Base-by-base conservation (phyloP, 1,140 invertebrate genomes). In the Phthorimaea operculella region DNA sequence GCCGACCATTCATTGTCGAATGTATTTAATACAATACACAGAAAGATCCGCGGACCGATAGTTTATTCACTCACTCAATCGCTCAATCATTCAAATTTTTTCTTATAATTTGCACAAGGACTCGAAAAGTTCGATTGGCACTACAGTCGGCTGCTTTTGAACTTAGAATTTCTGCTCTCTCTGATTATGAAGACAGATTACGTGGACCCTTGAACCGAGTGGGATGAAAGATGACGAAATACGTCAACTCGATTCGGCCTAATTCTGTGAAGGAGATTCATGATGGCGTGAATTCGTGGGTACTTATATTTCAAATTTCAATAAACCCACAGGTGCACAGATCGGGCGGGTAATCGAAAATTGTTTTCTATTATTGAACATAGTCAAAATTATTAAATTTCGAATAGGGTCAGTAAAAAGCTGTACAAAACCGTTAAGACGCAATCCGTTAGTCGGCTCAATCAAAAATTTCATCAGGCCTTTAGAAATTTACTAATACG, bases 391-490 rank as follows among this genome's bases (percentile, higher is more conserved):
- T 63, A 70, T 74, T 69, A 63, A 72, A 70, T 62, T 49, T 54
- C 63, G 63, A 72, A 68, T 65, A 63, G 59, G 53, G 50, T 47
- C 21, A 47, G 44, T 54, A 60, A 68, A 71, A 65, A 68, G 34
- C 57, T 50, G 59, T 52, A 64, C 58, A 64, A 55, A 72, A 79
- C 82, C 82, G 82, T 83, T 82, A 77, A 63, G 68, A 64, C 54
- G 63, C 79, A 85, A 85, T 83, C 80, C 82, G 82, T 83, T 83
- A 74, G 66, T 53, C 55, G 66, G 74, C 72, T 72, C 79, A 81
- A 85, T 85, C 79, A 77, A 82, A 83, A 85, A 78, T 74, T 82
- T 83, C 79, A 82, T 82, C 79, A 74, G 62, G 54, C 72, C 77
- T 72, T 77, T 82, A 77, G 74, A 81, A 81, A 74, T 82, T 66